These are phyloP conservation scores for Heliconius himera DNA, from an alignment of 1,140 invertebrate genomes.

Conservation along the genomic window DNA sequence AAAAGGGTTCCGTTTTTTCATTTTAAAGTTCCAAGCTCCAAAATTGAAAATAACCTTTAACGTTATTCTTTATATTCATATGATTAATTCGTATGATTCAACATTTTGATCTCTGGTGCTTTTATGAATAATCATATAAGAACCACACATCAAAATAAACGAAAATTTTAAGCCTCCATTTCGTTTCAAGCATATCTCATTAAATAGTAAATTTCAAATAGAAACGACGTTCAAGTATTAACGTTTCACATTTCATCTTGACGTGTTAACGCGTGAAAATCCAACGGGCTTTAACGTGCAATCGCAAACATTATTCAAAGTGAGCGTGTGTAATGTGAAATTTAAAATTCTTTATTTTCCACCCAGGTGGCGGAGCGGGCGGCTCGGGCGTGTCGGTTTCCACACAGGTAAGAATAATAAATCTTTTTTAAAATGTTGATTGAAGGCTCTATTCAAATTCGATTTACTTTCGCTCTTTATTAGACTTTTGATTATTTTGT, in stretches of 20 bases:
- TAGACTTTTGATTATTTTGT: slow-evolving; percentile 15
- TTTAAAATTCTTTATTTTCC: slow-evolving; percentile 36
- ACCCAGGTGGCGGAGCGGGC: slow-evolving; percentile 56
- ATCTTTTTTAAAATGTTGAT: slow-evolving; percentile 24
- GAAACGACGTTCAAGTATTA: background rate
- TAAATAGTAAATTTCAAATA: background rate
- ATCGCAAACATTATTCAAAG: slow-evolving; percentile 5
- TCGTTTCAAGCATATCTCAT: background rate
- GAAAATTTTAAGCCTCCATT: background rate
- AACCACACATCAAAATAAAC: background rate
- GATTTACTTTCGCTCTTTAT: background rate
- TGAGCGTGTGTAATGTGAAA: slow-evolving; percentile 2
- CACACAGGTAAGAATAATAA: slow-evolving; percentile 57
- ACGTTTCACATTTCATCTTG: background rate
- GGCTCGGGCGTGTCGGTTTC: slow-evolving; percentile 68
- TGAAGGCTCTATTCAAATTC: slow-evolving; percentile 9
- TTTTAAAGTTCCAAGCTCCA: too few species aligned
- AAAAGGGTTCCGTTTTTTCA: too few species aligned
- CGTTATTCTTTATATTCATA: too few species aligned
- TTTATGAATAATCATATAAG: too few species aligned
- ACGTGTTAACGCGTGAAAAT: background rate
- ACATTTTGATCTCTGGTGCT: too few species aligned
- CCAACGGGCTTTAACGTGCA: background rate
- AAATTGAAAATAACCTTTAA: too few species aligned
- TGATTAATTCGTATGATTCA: too few species aligned